Conservation (phyloP, 2,113 vertebrate species). For the Hypocryptadius cinnamomeus region DNA sequence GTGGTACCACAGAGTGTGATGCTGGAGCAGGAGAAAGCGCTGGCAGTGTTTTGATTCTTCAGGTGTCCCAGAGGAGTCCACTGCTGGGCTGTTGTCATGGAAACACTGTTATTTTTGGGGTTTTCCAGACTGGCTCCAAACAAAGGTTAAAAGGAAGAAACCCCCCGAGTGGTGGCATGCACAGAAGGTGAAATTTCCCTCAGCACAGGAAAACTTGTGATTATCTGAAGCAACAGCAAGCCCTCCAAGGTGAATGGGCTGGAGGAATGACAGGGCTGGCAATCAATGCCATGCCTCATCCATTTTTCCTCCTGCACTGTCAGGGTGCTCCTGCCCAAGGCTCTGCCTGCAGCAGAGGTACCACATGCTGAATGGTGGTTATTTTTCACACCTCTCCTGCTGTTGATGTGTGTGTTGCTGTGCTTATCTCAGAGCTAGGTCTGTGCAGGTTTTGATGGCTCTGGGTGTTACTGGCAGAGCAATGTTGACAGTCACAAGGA, state of each 20-base stretch:
- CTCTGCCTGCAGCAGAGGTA: neutral
- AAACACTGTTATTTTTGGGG: neutral
- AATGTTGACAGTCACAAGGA: fast-evolving
- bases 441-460: neutral
- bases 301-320: neutral
- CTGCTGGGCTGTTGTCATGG: neutral
- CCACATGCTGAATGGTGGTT: fast-evolving
- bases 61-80: neutral
- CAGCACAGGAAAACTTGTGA: neutral
- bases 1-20: neutral
- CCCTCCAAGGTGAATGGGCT: neutral
- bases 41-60: neutral
- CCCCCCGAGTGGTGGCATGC: neutral
- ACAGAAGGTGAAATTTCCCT: neutral
- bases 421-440: neutral
- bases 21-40: neutral
- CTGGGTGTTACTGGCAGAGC: neutral
- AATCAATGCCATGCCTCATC: neutral
- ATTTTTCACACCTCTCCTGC: neutral
- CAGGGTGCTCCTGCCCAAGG: neutral
- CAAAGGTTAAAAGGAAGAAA: neutral
- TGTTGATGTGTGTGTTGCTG: neutral
- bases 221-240: neutral
- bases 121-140: neutral
- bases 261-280: neutral